Conservation (phyloP, 2,797 vertebrate genomes). For the Melanotaenia maccullochi region DNA sequence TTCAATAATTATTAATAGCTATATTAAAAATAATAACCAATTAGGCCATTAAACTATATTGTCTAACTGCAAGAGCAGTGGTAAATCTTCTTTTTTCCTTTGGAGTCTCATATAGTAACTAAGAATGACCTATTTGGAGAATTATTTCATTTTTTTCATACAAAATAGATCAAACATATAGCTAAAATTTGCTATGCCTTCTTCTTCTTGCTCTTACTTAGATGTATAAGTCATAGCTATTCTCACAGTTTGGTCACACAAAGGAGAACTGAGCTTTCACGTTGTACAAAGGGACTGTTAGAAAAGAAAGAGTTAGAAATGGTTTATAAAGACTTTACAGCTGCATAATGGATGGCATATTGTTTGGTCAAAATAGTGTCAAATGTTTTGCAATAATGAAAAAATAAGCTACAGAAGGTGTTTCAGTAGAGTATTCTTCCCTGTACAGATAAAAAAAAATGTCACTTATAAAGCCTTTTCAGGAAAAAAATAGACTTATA, state of each 20-base stretch:
- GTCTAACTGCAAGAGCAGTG: conserved; percentile 25
- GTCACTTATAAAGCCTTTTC: conserved; percentile 12
- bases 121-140: neutral
- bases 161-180: neutral
- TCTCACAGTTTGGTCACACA: neutral
- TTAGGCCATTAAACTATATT: conserved; percentile 47
- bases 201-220: neutral
- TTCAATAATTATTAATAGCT: conserved; percentile 71
- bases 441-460: neutral
- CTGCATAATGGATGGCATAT: neutral
- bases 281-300: neutral
- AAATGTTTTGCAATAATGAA: conserved; percentile 3
- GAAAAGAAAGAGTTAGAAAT: neutral
- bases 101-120: conserved; percentile 9
- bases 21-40: neutral
- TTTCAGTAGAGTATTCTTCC: neutral
- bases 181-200: neutral
- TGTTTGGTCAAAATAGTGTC: neutral
- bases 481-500: neutral
- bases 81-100: conserved; percentile 16
- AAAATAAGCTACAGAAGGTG: conserved; percentile 13
- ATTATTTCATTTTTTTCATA: neutral
- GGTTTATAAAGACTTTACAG: neutral
- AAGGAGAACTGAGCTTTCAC: neutral
- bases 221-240: neutral